Evolutionary conservation across 2,113 vertebrate genomes (phyloP).

Genomic region (Chroicocephalus ridibundus): DNA sequence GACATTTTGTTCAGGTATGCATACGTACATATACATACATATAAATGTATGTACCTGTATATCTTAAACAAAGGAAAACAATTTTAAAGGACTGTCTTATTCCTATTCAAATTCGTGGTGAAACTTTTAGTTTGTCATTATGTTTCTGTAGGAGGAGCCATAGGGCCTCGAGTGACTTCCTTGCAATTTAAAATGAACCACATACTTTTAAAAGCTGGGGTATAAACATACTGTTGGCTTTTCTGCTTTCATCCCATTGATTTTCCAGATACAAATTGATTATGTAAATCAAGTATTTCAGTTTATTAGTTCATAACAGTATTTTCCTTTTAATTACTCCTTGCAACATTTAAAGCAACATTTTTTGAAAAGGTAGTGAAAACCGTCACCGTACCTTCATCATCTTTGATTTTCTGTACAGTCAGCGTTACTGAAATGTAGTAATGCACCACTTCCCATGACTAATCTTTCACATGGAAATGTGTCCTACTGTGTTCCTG

Average conservation of each 20-base stretch:
- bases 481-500: conserved; percentile 28
- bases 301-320: conserved; percentile 16
- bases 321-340: conserved; percentile 35
- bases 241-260: not conserved
- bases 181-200: not conserved
- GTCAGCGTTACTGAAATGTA: not conserved
- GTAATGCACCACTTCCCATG: not conserved
- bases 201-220: not conserved
- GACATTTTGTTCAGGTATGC: not conserved
- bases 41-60: not conserved
- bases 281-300: conserved; percentile 47
- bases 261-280: conserved; percentile 36
- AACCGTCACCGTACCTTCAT: not conserved
- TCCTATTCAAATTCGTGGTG: not conserved
- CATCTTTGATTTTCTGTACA: conserved; percentile 28
- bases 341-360: not conserved
- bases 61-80: not conserved
- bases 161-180: not conserved
- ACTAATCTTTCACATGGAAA: conserved; percentile 27
- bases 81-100: not conserved
- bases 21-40: not conserved
- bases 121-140: not conserved
- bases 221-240: not conserved
- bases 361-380: not conserved
- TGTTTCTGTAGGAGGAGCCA: not conserved